A percentile compares a stretch with the other conserved stretches of the same genome.
Evolutionary conservation across 2,888 invertebrate genomes (phyloP).

Genomic region (Pterobdella sp.): DNA sequence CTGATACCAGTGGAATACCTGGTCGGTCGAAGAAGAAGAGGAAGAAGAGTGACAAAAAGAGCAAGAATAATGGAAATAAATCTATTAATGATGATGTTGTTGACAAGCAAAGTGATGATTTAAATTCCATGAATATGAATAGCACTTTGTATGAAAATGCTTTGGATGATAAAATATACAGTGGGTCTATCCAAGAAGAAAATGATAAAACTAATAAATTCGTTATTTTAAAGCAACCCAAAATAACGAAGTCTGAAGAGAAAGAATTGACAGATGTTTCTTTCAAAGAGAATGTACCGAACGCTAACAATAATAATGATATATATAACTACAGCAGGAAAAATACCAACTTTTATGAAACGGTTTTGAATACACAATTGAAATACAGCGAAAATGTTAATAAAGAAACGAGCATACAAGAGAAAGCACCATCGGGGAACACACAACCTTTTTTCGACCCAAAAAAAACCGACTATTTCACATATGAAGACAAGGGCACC

Average conservation of each 20-base stretch:
- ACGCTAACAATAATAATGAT: background rate
- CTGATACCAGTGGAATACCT: background rate
- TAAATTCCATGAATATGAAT: background rate
- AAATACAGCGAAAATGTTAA: background rate
- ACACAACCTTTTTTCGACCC: background rate
- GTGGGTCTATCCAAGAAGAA: background rate
- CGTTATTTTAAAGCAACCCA: constrained; percentile 11
- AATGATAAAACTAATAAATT: background rate
- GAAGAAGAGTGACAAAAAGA: constrained; percentile 9
- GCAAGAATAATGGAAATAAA: background rate
- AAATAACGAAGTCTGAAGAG: background rate
- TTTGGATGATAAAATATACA: background rate
- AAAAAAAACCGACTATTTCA: background rate
- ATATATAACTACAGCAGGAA: background rate
- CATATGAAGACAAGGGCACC: no score
- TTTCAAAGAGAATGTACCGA: background rate
- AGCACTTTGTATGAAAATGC: background rate
- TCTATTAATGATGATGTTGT: background rate
- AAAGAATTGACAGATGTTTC: background rate
- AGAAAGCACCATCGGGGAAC: background rate
- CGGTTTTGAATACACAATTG: background rate
- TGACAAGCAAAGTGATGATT: background rate
- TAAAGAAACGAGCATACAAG: background rate
- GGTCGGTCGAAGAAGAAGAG: background rate
- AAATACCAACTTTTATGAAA: background rate